Conservation (phyloP, 2,113 vertebrate genomes). For the Myotis davidii region DNA sequence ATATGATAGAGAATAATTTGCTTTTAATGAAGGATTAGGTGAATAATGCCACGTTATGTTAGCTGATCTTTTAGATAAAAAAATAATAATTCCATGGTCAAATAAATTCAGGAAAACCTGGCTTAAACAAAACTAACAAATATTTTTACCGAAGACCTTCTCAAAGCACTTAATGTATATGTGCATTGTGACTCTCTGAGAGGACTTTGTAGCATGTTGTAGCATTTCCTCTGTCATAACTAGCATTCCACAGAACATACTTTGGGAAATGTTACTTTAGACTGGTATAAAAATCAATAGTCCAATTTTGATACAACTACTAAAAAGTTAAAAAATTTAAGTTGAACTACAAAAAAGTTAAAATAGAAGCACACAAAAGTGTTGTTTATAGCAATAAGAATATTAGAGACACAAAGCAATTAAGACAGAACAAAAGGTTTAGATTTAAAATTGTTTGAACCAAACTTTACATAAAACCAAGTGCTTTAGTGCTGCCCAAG, state of each 20-base stretch:
- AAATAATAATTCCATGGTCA: neutral
- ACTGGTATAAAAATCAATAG: slow-evolving; percentile 21
- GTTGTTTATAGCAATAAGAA: slow-evolving; percentile 36
- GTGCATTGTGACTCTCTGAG: neutral
- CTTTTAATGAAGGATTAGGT: neutral
- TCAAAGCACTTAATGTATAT: neutral
- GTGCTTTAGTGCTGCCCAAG: slow-evolving; percentile 66
- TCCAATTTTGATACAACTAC: slow-evolving; percentile 46
- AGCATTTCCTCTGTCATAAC: neutral
- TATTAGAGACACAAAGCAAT: slow-evolving; percentile 64
- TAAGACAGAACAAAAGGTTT: slow-evolving; percentile 59
- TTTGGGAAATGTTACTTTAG: slow-evolving; percentile 35
- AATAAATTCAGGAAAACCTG: slow-evolving; percentile 29
- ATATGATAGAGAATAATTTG: neutral
- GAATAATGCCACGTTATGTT: neutral
- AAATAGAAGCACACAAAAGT: slow-evolving; percentile 42
- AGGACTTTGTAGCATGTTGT: neutral
- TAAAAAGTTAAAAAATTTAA: neutral
- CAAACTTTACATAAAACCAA: slow-evolving; percentile 62
- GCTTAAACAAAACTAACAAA: slow-evolving; percentile 37
- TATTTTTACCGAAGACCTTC: slow-evolving; percentile 1
- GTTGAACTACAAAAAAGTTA: slow-evolving; percentile 18
- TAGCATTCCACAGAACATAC: neutral
- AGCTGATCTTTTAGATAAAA: neutral
- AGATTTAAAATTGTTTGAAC: slow-evolving; percentile 53